Evolutionary conservation across 2,113 vertebrate species (phyloP), one percentile per base, ranked within the genome.

Genomic region (Rostratula benghalensis): DNA sequence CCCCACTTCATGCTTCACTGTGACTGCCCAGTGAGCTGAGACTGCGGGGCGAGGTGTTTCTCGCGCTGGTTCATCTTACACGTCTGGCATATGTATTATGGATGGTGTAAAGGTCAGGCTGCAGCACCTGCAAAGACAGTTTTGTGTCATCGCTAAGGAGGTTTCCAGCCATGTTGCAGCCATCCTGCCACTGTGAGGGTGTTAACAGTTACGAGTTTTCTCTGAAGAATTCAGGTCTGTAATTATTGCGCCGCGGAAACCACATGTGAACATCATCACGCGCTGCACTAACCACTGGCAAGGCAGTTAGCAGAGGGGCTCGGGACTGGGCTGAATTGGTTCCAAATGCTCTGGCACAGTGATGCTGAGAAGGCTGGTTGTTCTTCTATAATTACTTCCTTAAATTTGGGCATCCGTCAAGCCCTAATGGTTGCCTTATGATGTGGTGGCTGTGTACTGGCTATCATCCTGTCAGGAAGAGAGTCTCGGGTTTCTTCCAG

Each of bases 351-450:
- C 88, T 93, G 95, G 95, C 92, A 95, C 0, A 1, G 28, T 51
- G 77, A 71, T 91, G 90, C 74, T 89, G 86, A 95, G 96, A 82
- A 76, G 80, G 89, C 83, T 93, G 74, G 94, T 96, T 96, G 95
- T 96, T 96, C 91, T 85, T 76, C 91, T 73, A 78, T 97, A 96
- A 97, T 96, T 96, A 85, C 94, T 97, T 97, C 96, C 96, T 95
- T 96, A 90, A 95, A 95, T 95, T 87, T 96, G 92, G 96, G 94
- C 93, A 91, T 94, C 94, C 4, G 1, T 97, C 93, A 89, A 79
- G 61, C 33, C 91, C 51, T 95, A 78, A 97, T 96, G 78, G 59
- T 79, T 97, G 96, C 95, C 96, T 35, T 95, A 94, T 91, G 96
- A 74, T 69, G 60, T 75, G 81, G 74, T 1, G 13, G 81, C 54